Conservation (phyloP, 2,888 invertebrate species). For the Neoascia interrupta region DNA sequence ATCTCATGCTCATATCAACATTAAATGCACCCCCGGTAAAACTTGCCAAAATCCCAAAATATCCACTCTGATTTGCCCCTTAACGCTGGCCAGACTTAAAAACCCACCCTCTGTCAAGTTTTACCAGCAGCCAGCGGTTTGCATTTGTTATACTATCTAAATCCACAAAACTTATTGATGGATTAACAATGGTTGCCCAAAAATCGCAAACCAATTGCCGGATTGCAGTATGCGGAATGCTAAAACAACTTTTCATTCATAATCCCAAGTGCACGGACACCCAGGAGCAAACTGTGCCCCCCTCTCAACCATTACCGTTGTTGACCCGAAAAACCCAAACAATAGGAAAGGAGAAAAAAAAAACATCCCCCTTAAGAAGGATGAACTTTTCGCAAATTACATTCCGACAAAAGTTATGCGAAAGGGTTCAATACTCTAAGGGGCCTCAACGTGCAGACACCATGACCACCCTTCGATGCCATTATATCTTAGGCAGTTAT, state of each 20-base stretch:
- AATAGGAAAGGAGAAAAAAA: no score
- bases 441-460: slow-evolving; percentile 2
- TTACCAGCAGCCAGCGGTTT: slow-evolving; percentile 17
- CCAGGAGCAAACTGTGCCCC: neutral
- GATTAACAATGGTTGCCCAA: slow-evolving; percentile 52
- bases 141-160: slow-evolving; percentile 52
- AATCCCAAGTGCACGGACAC: slow-evolving; percentile 47
- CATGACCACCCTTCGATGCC: slow-evolving; percentile 12
- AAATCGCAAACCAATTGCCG: slow-evolving; percentile 60
- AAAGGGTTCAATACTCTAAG: slow-evolving; percentile 52
- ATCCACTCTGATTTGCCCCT: neutral
- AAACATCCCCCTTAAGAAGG: no score
- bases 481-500: slow-evolving; percentile 68
- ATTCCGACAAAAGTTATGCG: slow-evolving; percentile 55
- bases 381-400: slow-evolving; percentile 63
- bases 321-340: slow-evolving; percentile 66
- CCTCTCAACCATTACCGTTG: slow-evolving; percentile 48
- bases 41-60: slow-evolving; percentile 27
- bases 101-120: slow-evolving; percentile 4
- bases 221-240: slow-evolving; percentile 55
- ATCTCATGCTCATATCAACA: neutral
- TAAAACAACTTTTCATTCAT: slow-evolving; percentile 61
- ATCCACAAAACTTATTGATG: slow-evolving; percentile 65
- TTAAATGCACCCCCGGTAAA: neutral
- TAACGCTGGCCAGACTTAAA: slow-evolving; percentile 7